Percentiles rank a stretch among this genome's conserved stretches.
Conservation (phyloP, 2,888 invertebrate genomes). For the Julus scandinavius region DNA sequence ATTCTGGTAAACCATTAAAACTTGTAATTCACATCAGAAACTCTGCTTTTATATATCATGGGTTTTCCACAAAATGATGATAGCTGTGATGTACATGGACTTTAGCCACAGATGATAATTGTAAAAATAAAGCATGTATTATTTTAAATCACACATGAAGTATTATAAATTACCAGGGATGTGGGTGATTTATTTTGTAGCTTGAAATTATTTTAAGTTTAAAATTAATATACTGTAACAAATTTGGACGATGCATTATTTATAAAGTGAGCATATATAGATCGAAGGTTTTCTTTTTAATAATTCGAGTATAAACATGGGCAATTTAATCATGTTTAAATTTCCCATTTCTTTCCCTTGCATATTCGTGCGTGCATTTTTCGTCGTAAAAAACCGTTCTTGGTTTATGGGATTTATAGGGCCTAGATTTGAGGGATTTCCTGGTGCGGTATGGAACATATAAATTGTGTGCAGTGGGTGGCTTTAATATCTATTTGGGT, state of each 20-base stretch:
- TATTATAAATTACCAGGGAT: too few species aligned
- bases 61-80: too few species aligned
- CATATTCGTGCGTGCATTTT: background rate
- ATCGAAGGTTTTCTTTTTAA: background rate
- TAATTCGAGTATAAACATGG: background rate
- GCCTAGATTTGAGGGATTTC: conserved; percentile 28
- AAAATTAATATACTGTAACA: background rate
- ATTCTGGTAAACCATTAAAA: too few species aligned
- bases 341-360: background rate
- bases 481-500: conserved; percentile 16
- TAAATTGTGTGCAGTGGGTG: conserved; percentile 35
- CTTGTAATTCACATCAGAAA: too few species aligned
- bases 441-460: background rate
- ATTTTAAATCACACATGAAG: too few species aligned
- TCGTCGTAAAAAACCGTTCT: conserved; percentile 25
- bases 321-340: conserved; percentile 1
- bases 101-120: too few species aligned
- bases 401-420: conserved; percentile 44
- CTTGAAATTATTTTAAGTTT: too few species aligned
- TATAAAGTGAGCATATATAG: background rate
- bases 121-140: too few species aligned
- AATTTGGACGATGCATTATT: background rate
- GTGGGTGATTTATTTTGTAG: too few species aligned
- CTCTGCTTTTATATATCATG: too few species aligned
- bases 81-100: too few species aligned